phyloP scores from a whole-genome alignment of 2,888 invertebrate species.

The Nysson spinosus region DNA sequence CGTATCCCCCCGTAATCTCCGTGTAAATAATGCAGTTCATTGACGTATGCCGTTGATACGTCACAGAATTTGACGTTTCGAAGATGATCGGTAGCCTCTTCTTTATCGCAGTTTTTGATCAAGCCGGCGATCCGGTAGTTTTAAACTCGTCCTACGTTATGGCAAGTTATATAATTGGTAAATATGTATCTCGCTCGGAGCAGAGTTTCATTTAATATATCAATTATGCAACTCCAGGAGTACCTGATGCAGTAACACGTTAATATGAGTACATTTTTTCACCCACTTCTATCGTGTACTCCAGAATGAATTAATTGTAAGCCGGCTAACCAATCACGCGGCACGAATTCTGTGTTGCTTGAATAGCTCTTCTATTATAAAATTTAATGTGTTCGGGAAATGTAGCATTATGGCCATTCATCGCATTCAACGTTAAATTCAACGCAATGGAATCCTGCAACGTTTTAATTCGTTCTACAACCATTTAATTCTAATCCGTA shows the following conservation, averaged over 20 bases:
- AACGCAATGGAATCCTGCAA: too few relatives aligned
- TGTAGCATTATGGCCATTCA: too few relatives aligned
- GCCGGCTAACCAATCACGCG: slow-evolving; percentile 28
- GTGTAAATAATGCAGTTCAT: neutral
- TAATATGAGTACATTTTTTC: slow-evolving; percentile 14
- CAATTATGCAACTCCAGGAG: slow-evolving; percentile 70
- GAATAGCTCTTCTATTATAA: too few relatives aligned
- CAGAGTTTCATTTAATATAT: slow-evolving; percentile 67
- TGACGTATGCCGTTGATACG: neutral
- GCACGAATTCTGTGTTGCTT: slow-evolving; percentile 15
- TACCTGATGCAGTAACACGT: slow-evolving; percentile 19
- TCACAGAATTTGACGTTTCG: slow-evolving; percentile 24
- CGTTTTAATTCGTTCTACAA: too few relatives aligned
- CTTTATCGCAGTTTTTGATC: too few relatives aligned
- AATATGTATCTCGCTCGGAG: slow-evolving; percentile 40
- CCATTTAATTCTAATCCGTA: too few relatives aligned
- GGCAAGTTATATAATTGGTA: slow-evolving; percentile 51
- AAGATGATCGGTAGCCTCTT: too few relatives aligned
- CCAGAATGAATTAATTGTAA: slow-evolving; percentile 9
- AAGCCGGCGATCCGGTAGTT: slow-evolving; percentile 3
- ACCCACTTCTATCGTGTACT: neutral
- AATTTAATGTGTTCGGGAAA: too few relatives aligned
- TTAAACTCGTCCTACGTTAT: slow-evolving; percentile 6
- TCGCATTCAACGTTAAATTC: neutral
- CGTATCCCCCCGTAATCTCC: slow-evolving; percentile 27